Evolutionary conservation across 2,888 invertebrate species (phyloP).

Genomic region (Octodonta nipae): DNA sequence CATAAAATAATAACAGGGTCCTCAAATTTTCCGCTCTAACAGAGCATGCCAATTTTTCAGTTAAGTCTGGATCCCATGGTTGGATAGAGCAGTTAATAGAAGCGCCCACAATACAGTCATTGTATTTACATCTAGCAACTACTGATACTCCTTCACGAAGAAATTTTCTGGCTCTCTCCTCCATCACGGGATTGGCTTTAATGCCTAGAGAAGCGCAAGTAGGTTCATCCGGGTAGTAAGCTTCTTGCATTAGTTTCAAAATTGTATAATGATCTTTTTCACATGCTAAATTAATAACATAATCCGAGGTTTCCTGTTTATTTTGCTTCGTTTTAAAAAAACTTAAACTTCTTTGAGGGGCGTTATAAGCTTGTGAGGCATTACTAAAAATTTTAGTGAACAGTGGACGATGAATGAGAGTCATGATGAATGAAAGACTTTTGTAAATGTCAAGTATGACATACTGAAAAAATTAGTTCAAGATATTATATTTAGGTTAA

Average conservation of each 20-base stretch:
- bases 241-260: conserved; percentile 37
- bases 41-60: conserved; percentile 41
- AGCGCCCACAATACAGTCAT: conserved; percentile 35
- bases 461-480: too few species aligned
- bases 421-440: too few species aligned
- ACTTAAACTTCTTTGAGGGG: too few species aligned
- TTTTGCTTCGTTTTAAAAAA: too few species aligned
- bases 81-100: conserved; percentile 37
- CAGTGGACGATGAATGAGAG: too few species aligned
- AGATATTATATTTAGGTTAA: too few species aligned
- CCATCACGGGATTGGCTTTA: conserved; percentile 23
- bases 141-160: conserved; percentile 26
- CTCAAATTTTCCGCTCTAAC: conserved; percentile 34
- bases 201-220: conserved; percentile 38
- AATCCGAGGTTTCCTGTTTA: too few species aligned
- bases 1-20: conserved; percentile 39
- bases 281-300: too few species aligned
- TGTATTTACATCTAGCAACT: conserved; percentile 25
- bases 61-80: conserved; percentile 41
- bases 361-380: too few species aligned
- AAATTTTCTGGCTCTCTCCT: conserved; percentile 19
- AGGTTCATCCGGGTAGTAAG: conserved; percentile 44
- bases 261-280: conserved; percentile 36
- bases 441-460: too few species aligned
- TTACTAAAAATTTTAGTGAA: too few species aligned